Base-by-base conservation (phyloP, 1,140 invertebrate species). In the Pachyrhynchus sulphureomaculatus region DNA sequence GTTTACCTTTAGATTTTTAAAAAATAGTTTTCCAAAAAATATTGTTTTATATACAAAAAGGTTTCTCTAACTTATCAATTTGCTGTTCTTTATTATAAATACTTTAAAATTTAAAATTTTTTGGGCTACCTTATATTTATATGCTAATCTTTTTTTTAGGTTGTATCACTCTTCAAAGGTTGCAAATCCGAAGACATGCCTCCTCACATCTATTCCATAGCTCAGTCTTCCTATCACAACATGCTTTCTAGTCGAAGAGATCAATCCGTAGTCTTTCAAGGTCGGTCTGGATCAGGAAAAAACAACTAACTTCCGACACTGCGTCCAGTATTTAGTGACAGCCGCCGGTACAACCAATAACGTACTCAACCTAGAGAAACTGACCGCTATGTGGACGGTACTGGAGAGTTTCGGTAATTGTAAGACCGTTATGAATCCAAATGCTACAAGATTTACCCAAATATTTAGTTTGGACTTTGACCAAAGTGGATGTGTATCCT, bases 181-280 rank as follows among this genome's bases (percentile, higher is more conserved):
- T 95, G 92, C 78, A 92, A 94, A 71, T 85, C 87, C 59, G 92
- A 95, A 75, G 93, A 96, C 71, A 93, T 96, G 88, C 94, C 95
- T 6, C 93, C 95, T 2, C 95, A 98, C 74, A 86, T 98, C 63
- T 98, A 95, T 76, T 89, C 94, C 1, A 85, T 91, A 66, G 93
- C 93, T 13, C 94, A 97, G 77, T 88, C 91, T 4, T 89, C 93
- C 2, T 95, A 96, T 76, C 86, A 91, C 62, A 87, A 87, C 68
- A 89, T 97, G 86, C 77, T 96, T 56, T 86, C 88, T 18, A 87
- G 88, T 8, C 82, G 92, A 39, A 82, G 87, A 62, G 93, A 96
- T 77, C 92, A 96, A 78, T 91, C 92, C 33, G 81, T 98, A 34
- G 88, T 96, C 71, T 96, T 87, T 78, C 85, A 88, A 78, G 96